Evolutionary conservation across 2,888 invertebrate species (phyloP).

Genomic region (Ctena decussata): DNA sequence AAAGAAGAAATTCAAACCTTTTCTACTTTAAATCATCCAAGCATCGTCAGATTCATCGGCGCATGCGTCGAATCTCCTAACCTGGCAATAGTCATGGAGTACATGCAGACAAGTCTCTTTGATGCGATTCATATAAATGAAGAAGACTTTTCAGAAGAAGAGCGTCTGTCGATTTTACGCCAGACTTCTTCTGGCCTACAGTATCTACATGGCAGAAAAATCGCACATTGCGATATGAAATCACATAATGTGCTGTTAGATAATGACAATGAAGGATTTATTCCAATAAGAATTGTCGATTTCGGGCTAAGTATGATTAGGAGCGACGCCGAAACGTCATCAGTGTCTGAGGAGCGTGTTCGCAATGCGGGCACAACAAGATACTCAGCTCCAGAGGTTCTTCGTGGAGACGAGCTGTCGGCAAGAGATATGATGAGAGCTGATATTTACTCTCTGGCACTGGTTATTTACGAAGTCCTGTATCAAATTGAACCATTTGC

Average conservation of each 20-base stretch:
- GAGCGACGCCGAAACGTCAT: constrained; percentile 40
- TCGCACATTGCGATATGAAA: constrained; percentile 70
- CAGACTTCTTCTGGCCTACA: constrained; percentile 48
- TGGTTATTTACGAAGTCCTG: constrained; percentile 55
- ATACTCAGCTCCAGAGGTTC: constrained; percentile 65
- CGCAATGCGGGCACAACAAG: constrained; percentile 56
- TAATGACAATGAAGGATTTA: neutral
- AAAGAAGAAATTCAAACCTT: constrained; percentile 42
- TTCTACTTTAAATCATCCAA: constrained; percentile 52
- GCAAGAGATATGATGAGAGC: constrained; percentile 45
- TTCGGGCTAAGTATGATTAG: constrained; percentile 71
- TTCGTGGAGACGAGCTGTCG: constrained; percentile 53
- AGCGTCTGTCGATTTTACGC: constrained; percentile 54
- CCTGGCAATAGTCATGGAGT: constrained; percentile 63
- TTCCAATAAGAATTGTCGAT: constrained; percentile 63
- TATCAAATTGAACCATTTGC: constrained; percentile 61
- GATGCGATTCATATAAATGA: constrained; percentile 57
- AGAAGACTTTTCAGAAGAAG: constrained; percentile 53
- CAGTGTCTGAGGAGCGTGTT: constrained; percentile 1
- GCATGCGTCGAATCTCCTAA: constrained; percentile 56
- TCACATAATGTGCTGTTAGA: constrained; percentile 63
- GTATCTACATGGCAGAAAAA: constrained; percentile 59
- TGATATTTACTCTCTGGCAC: constrained; percentile 57
- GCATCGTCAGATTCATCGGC: constrained; percentile 64
- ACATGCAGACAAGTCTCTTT: constrained; percentile 62